These are phyloP conservation scores for Pachypanchax playfairii DNA, from an alignment of 2,113 vertebrate genomes.

Conservation along the genomic window DNA sequence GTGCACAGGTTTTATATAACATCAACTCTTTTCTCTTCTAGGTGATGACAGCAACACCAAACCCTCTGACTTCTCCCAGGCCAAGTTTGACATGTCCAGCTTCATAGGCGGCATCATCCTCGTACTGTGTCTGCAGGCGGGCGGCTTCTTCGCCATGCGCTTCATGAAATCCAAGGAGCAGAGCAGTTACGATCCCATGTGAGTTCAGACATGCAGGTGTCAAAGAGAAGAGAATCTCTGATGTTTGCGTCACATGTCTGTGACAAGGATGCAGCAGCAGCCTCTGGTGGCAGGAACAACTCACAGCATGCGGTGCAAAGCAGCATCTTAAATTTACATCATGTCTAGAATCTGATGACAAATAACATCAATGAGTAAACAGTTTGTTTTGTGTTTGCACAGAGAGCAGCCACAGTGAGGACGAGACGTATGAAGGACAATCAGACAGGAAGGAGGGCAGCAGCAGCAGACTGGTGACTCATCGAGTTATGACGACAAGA, in stretches of 20 bases:
- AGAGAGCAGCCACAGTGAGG: constrained; percentile 76
- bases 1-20: not conserved
- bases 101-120: constrained; percentile 92
- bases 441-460: constrained; percentile 23
- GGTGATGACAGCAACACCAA: constrained; percentile 46
- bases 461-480: constrained; percentile 62
- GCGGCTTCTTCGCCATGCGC: constrained; percentile 86
- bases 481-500: constrained; percentile 47
- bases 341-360: constrained; percentile 27
- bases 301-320: not conserved
- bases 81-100: constrained; percentile 90
- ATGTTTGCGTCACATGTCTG: not conserved
- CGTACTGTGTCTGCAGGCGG: constrained; percentile 87
- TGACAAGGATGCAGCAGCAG: constrained; percentile 17
- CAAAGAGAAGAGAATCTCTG: constrained; percentile 1
- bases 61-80: constrained; percentile 73
- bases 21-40: constrained; percentile 16
- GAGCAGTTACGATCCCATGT: constrained; percentile 93
- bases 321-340: not conserved
- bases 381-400: constrained; percentile 38
- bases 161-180: constrained; percentile 91
- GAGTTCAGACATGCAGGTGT: constrained; percentile 70
- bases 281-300: constrained; percentile 57
- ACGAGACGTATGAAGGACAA: constrained; percentile 35
- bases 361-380: not conserved